Conservation (phyloP, 2,888 invertebrate genomes). For the Latrodectus elegans region DNA sequence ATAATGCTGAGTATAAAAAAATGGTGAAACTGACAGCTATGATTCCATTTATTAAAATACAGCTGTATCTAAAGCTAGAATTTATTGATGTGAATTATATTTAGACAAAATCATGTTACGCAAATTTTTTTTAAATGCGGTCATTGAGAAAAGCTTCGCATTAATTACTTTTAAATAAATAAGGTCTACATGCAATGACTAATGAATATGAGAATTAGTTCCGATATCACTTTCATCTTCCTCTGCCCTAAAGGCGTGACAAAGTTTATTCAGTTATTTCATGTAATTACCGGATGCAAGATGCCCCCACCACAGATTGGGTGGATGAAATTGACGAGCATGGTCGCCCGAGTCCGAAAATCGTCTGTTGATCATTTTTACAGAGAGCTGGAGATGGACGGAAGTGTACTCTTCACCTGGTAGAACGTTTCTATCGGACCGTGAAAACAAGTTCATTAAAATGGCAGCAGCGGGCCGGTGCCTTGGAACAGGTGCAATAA, state of each 20-base stretch:
- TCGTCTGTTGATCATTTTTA: conserved; percentile 35
- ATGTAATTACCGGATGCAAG: conserved; percentile 49
- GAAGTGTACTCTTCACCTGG: conserved; percentile 35
- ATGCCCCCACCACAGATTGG: conserved; percentile 11
- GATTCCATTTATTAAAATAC: no score
- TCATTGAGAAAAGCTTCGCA: no score
- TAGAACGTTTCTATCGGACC: conserved; percentile 14
- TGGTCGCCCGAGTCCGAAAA: conserved; percentile 39
- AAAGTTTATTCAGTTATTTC: conserved; percentile 15
- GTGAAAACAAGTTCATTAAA: conserved; percentile 63
- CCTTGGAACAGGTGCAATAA: conserved; percentile 50
- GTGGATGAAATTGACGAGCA: background rate
- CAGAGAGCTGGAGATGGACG: background rate
- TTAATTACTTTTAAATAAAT: no score
- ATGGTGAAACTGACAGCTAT: no score
- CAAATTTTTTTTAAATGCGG: no score
- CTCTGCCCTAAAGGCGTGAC: background rate
- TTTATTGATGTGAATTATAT: no score
- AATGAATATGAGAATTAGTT: background rate
- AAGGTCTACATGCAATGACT: background rate
- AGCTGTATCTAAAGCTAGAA: no score
- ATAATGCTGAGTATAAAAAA: no score
- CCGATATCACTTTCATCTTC: conserved; percentile 10
- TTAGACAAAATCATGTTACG: no score
- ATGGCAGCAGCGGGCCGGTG: conserved; percentile 5